These are phyloP conservation scores for Muricea muricata DNA, from an alignment of 92 coral and sea anemone species.

Conservation along the genomic window DNA sequence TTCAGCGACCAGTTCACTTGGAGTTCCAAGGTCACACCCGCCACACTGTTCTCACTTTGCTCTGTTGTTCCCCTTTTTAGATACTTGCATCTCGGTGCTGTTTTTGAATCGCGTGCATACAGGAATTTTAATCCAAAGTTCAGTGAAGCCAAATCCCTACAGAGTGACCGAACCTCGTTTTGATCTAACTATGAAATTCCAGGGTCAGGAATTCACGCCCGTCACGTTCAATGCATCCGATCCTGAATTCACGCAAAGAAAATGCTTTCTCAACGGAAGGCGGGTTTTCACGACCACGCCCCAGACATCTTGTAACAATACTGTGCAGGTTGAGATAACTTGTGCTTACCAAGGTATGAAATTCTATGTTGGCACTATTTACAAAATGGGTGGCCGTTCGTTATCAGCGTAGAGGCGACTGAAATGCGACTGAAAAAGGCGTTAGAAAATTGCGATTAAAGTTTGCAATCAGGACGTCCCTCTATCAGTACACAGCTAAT, in stretches of 20 bases:
- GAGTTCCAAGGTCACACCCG: too few relatives aligned
- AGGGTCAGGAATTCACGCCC: neutral
- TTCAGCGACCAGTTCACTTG: too few relatives aligned
- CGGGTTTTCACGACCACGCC: neutral
- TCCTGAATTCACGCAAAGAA: slow-evolving; percentile 27
- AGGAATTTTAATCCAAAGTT: slow-evolving; percentile 5
- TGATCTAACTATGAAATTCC: slow-evolving; percentile 23
- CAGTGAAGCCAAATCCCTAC: slow-evolving; percentile 28
- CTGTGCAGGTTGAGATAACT: neutral
- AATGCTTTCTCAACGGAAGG: slow-evolving; percentile 20
- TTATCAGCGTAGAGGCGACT: too few relatives aligned
- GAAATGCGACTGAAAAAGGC: too few relatives aligned
- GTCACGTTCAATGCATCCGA: slow-evolving; percentile 33
- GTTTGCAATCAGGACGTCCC: too few relatives aligned
- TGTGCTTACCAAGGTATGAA: neutral
- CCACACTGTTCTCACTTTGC: neutral
- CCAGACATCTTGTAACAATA: slow-evolving; percentile 3
- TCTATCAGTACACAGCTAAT: too few relatives aligned
- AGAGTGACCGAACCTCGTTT: slow-evolving; percentile 10
- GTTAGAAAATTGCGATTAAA: too few relatives aligned
- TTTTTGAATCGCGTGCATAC: slow-evolving; percentile 5
- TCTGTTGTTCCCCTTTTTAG: too few relatives aligned
- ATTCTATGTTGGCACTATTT: too few relatives aligned
- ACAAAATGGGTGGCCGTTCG: too few relatives aligned
- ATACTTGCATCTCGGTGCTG: slow-evolving; percentile 1